phyloP scores from a whole-genome alignment of 2,113 vertebrate species.

The Pelobates fuscus region DNA sequence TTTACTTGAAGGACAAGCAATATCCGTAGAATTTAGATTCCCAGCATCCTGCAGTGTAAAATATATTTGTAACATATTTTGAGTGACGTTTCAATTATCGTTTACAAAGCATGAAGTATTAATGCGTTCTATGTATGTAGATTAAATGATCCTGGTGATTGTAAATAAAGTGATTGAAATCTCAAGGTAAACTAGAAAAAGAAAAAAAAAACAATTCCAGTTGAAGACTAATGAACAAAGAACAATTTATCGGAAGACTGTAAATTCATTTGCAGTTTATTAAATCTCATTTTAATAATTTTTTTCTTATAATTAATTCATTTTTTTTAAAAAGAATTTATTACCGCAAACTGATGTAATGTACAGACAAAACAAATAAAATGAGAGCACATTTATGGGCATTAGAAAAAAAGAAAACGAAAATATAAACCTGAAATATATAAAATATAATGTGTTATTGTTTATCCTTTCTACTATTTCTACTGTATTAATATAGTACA shows the following conservation, averaged over 20 bases:
- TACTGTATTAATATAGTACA: no score
- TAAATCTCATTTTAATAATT: not conserved
- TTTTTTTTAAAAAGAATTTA: not conserved
- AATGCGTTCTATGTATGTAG: slow-evolving; percentile 1
- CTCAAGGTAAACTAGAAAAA: no score
- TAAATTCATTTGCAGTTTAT: not conserved
- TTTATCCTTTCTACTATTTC: no score
- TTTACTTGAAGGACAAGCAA: slow-evolving; percentile 39
- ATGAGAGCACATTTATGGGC: not conserved
- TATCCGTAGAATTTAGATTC: slow-evolving; percentile 21
- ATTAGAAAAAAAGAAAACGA: not conserved
- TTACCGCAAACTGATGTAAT: no score
- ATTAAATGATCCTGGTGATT: not conserved
- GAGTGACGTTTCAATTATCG: slow-evolving; percentile 19
- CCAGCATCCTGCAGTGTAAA: slow-evolving; percentile 30
- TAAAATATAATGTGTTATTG: no score
- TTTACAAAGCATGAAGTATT: not conserved
- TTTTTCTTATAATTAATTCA: not conserved
- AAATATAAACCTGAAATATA: no score
- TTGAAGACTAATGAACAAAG: slow-evolving; percentile 2
- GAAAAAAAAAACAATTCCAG: slow-evolving; percentile 7
- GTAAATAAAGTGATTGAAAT: slow-evolving; percentile 1
- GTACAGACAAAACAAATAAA: no score
- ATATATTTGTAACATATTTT: slow-evolving; percentile 41
- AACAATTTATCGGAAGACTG: not conserved